Percentiles rank a stretch among this genome's conserved stretches.
phyloP scores from a whole-genome alignment of 2,888 invertebrate genomes.

The Lithophane socia region DNA sequence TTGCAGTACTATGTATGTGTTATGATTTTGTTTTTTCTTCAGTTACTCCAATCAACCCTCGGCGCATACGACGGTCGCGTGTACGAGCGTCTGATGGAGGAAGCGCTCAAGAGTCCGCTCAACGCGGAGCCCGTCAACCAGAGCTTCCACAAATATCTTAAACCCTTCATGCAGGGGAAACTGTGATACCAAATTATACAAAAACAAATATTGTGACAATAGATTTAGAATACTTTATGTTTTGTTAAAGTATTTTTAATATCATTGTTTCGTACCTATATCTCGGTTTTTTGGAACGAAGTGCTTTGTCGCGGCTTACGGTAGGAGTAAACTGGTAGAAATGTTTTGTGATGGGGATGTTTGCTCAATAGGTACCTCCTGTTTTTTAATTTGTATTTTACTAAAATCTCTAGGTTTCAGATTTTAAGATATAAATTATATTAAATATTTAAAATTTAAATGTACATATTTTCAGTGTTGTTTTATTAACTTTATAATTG shows the following conservation, averaged over 20 bases:
- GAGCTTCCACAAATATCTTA: conserved; percentile 93
- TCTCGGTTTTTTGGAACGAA: too few species aligned
- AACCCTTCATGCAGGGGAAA: conserved; percentile 94
- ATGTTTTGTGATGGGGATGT: conserved; percentile 37
- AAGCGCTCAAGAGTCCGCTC: conserved; percentile 94
- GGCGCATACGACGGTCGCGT: conserved; percentile 96
- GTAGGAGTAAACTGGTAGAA: too few species aligned
- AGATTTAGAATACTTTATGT: conserved; percentile 1
- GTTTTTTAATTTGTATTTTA: background rate
- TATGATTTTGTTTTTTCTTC: background rate
- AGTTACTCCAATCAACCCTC: conserved; percentile 91
- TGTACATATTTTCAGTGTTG: background rate
- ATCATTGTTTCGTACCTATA: too few species aligned
- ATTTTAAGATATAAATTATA: background rate
- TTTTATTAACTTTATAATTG: background rate
- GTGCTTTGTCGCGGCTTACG: too few species aligned
- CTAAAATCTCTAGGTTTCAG: too few species aligned
- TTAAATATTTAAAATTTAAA: too few species aligned
- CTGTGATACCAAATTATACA: conserved; percentile 83
- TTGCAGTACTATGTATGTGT: background rate
- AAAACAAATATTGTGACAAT: conserved; percentile 16
- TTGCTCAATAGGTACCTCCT: conserved; percentile 9
- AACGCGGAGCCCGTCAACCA: conserved; percentile 94
- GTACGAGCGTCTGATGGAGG: conserved; percentile 94
- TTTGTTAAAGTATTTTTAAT: background rate